These are phyloP conservation scores for Drosophila bifasciata DNA, from an alignment of 1,140 invertebrate genomes.

Conservation along the genomic window DNA sequence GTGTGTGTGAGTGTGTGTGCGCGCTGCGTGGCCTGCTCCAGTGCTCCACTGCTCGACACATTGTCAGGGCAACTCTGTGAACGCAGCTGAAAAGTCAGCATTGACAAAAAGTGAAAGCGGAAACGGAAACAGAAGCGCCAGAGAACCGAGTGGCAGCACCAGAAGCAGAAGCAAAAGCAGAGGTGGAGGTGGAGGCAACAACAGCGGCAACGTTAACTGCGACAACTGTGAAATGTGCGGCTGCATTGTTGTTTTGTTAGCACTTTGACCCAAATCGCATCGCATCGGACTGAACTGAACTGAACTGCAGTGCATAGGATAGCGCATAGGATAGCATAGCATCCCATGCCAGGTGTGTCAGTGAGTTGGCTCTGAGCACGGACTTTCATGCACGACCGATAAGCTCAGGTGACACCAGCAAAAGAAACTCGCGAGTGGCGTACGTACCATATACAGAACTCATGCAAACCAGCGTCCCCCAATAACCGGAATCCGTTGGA, in stretches of 20 bases:
- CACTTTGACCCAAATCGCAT: conserved; percentile 76
- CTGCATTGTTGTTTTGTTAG: conserved; percentile 71
- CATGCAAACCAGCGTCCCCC: conserved; percentile 13
- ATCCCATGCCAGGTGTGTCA: conserved; percentile 18
- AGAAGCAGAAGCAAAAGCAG: background rate
- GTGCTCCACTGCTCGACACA: conserved; percentile 13
- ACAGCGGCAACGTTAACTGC: conserved; percentile 11
- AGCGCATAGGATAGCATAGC: conserved; percentile 39
- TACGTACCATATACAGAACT: background rate
- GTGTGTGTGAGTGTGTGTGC: conserved; percentile 1
- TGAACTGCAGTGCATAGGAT: too few species aligned
- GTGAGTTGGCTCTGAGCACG: conserved; percentile 5
- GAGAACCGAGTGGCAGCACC: conserved; percentile 29
- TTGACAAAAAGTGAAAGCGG: conserved; percentile 62
- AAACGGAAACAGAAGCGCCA: conserved; percentile 50
- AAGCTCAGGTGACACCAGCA: conserved; percentile 59
- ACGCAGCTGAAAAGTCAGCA: conserved; percentile 43
- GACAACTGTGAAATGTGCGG: conserved; percentile 53
- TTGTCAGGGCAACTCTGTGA: conserved; percentile 39
- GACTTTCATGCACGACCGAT: conserved; percentile 48
- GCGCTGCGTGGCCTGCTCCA: background rate
- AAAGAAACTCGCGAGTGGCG: conserved; percentile 48
- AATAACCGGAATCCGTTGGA: conserved; percentile 1
- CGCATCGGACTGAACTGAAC: conserved; percentile 2
- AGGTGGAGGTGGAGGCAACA: too few species aligned